phyloP scores from a whole-genome alignment of 1,140 invertebrate species.

The Ptiloglossa arizonensis region DNA sequence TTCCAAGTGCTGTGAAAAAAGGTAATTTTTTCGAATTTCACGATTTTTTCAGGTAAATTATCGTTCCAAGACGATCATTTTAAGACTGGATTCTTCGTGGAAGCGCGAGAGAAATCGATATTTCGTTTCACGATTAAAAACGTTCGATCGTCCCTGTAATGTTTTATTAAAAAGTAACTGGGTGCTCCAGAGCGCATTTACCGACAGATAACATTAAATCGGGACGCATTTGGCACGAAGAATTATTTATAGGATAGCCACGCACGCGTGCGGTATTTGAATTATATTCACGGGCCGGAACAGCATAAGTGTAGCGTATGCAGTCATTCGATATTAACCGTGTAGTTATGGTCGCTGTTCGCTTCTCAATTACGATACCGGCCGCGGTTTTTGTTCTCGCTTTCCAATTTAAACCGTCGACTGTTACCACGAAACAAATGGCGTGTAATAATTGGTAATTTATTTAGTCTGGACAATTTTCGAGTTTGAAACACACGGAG shows the following conservation, averaged over 20 bases:
- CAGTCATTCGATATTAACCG: constrained; percentile 29
- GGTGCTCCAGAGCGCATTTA: not conserved
- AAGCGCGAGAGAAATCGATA: no score
- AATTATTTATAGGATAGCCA: constrained; percentile 35
- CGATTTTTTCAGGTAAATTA: no score
- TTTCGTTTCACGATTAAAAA: no score
- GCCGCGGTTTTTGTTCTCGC: not conserved
- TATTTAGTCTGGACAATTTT: not conserved
- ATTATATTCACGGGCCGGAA: constrained; percentile 19
- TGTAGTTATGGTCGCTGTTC: constrained; percentile 5
- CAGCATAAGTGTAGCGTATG: constrained; percentile 27
- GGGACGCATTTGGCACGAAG: constrained; percentile 24
- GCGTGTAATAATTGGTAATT: not conserved
- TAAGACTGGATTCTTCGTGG: no score
- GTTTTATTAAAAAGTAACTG: constrained; percentile 2
- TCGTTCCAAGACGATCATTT: no score
- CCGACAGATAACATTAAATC: constrained; percentile 8
- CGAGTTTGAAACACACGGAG: no score
- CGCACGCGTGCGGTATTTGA: constrained; percentile 18
- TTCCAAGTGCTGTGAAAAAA: no score
- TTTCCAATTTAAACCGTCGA: not conserved
- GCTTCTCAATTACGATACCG: constrained; percentile 8
- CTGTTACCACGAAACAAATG: not conserved
- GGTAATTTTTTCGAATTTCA: no score
- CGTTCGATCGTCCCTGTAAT: no score